Base-by-base conservation (phyloP, 2,888 invertebrate genomes). In the Cryptocheilus praepositus region DNA sequence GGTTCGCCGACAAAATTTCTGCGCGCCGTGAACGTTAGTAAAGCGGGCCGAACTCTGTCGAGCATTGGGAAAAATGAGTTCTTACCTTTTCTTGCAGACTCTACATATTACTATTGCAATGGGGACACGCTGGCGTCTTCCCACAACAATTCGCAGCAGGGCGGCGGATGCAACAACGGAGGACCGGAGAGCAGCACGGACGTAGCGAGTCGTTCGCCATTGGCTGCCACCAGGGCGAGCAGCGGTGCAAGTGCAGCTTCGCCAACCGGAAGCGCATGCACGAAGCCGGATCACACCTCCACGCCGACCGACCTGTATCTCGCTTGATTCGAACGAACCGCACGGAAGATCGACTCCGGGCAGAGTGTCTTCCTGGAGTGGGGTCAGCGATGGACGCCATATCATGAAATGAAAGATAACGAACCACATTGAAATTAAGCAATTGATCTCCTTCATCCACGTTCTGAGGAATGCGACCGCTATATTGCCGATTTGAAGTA, bases 191-290 rank as follows among this genome's bases (percentile, higher is more conserved):
- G 75, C 77, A 86, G 83, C 78, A 82, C 89, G 19, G 92, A 92
- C 82, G 91, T 91, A 79, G 93, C 92, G 75, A 92, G 93, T 83
- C 91, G 93, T 68, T 93, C 93, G 71, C 93, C 93, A 62, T 88
- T 93, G 79, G 93, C 93, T 70, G 93, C 93, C 22, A 94, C 93
- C 46, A 89, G 93, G 75, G 93, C 93, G 28, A 93, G 93, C 85
- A 93, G 93, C 25, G 89, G 93, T 65, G 93, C 93, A 7, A 92
- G 93, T 67, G 93, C 93, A 36, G 93, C 93, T 53, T 93, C 93
- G 51, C 93, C 93, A 49, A 93, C 93, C 73, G 93, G 93, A 76
- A 93, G 93, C 86, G 93, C 93, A 69, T 93, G 93, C 87, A 91
- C 92, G 71, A 93, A 93, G 86, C 90, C 91, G 70, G 93, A 93